Evolutionary conservation across 1,140 invertebrate species (phyloP).

Genomic region (Macrocentrus cingulum): DNA sequence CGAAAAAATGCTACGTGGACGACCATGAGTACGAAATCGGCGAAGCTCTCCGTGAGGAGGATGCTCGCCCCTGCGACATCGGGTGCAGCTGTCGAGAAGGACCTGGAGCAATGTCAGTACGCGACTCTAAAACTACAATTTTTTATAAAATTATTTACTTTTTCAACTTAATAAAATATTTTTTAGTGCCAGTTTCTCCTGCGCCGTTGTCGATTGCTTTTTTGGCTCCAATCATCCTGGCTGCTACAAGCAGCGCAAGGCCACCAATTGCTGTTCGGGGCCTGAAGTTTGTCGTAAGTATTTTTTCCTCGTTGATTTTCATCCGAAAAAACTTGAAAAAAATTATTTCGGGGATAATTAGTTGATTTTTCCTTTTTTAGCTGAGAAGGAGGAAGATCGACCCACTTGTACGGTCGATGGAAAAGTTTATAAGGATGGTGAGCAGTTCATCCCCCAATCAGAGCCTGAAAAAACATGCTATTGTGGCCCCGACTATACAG

Average conservation of each 20-base stretch:
- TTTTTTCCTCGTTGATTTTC: neutral
- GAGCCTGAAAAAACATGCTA: constrained; percentile 28
- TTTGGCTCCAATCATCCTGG: too few species aligned
- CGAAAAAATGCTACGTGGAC: constrained; percentile 22
- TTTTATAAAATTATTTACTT: neutral
- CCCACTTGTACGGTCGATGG: constrained; percentile 40
- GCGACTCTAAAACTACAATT: too few species aligned
- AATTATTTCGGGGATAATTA: too few species aligned
- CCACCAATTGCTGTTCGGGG: too few species aligned
- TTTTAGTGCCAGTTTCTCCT: constrained; percentile 29
- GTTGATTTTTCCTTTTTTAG: too few species aligned
- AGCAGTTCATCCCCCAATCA: constrained; percentile 28
- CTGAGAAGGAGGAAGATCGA: constrained; percentile 20
- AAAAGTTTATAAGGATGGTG: constrained; percentile 35
- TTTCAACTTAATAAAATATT: constrained; percentile 23
- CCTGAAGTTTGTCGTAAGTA: too few species aligned
- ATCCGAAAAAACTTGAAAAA: neutral
- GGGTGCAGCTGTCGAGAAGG: constrained; percentile 13
- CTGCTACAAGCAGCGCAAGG: too few species aligned
- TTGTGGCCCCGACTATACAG: constrained; percentile 36
- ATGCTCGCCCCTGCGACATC: constrained; percentile 16
- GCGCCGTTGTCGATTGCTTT: constrained; percentile 14
- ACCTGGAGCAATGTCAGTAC: neutral
- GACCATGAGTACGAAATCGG: constrained; percentile 17
- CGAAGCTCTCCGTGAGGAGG: constrained; percentile 18